Percentiles rank a stretch among this genome's conserved stretches.
Evolutionary conservation across 23 tunicate genomes (phyloP).

Genomic region (Diplosoma virens): DNA sequence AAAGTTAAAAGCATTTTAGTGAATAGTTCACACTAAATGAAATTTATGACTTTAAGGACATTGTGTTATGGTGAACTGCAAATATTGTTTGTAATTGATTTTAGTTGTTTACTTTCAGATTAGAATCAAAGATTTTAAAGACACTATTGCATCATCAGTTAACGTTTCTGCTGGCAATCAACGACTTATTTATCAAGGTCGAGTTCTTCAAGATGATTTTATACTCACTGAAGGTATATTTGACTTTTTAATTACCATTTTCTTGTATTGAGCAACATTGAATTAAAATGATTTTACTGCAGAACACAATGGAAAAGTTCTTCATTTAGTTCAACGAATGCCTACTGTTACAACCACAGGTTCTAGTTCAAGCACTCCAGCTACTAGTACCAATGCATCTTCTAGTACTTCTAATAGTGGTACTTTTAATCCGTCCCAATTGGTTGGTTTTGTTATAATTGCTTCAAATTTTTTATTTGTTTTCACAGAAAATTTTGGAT

Average conservation of each 20-base stretch:
- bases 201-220: conserved; percentile 62
- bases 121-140: conserved; percentile 52
- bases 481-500: no score
- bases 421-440: conserved; percentile 16
- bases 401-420: background rate
- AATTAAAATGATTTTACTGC: background rate
- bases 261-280: background rate
- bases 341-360: conserved; percentile 37
- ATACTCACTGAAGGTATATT: conserved; percentile 33
- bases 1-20: no score
- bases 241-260: background rate
- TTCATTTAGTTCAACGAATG: conserved; percentile 70
- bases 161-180: conserved; percentile 58
- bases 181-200: conserved; percentile 68
- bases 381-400: conserved; percentile 4
- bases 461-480: background rate
- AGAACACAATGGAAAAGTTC: conserved; percentile 71
- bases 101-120: conserved; percentile 32
- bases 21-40: no score
- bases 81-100: no score
- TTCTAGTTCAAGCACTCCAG: background rate
- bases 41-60: no score
- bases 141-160: conserved; percentile 27
- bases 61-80: no score
- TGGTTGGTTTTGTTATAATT: background rate